These are phyloP conservation scores for Phenganax subtilis DNA, from an alignment of 92 coral and sea anemone species.

Conservation along the genomic window DNA sequence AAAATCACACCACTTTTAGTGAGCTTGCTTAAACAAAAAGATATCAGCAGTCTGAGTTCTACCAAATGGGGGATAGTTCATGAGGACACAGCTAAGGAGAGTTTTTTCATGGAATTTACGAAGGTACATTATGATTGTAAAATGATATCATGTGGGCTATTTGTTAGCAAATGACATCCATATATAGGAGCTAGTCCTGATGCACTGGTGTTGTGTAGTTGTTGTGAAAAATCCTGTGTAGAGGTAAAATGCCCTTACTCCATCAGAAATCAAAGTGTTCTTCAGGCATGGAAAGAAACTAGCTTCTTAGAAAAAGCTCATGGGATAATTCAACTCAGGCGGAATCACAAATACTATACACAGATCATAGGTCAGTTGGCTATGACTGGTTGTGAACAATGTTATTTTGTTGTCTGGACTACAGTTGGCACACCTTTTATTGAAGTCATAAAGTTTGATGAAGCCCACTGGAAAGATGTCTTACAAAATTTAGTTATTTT, in stretches of 20 bases:
- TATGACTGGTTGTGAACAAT: neutral
- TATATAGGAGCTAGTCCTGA: neutral
- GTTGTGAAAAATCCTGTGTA: neutral
- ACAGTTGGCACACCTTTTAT: constrained; percentile 6
- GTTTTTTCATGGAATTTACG: neutral
- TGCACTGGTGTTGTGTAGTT: neutral
- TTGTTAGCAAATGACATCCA: neutral
- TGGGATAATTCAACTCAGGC: neutral
- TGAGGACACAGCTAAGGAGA: neutral
- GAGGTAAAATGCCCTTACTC: constrained; percentile 4
- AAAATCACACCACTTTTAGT: neutral
- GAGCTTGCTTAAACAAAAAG: neutral
- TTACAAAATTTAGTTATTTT: constrained; percentile 31
- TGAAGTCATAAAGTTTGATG: constrained; percentile 31
- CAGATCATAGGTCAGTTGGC: constrained; percentile 41
- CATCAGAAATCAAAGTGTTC: neutral
- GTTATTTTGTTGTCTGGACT: constrained; percentile 45
- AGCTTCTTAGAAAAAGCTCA: constrained; percentile 6
- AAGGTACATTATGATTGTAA: neutral
- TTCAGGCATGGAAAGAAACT: constrained; percentile 4
- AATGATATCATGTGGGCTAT: neutral
- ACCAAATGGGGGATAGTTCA: neutral
- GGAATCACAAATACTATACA: constrained; percentile 37
- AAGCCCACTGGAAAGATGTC: neutral
- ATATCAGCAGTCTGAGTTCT: neutral